Evolutionary conservation across 2,113 vertebrate species (phyloP), one percentile per base, ranked within the genome.

Genomic region (Scomber japonicus): DNA sequence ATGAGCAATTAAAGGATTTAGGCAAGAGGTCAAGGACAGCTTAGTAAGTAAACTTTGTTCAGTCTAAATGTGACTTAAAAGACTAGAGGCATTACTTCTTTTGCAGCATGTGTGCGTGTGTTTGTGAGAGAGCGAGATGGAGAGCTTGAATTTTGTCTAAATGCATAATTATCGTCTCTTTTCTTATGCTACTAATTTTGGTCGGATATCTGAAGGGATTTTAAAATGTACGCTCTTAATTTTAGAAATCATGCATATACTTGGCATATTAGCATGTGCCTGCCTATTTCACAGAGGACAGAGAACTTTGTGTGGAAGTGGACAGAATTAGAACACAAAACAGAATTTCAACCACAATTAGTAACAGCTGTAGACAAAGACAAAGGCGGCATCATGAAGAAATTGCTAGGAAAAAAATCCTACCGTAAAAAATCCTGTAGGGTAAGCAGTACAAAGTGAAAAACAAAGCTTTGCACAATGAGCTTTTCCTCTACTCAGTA

Each of bases 1-100:
- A 72, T 30, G 59, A 46, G 68, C 80, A 86, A 81, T 87, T 85
- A 86, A 70, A 84, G 74, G 86, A 85, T 89, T 82, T 81, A 88
- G 79, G 77, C 12, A 3, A 54, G 53, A 82, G 60, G 66, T 50
- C 70, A 79, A n/a, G 15, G 51, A 80, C n/a, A 44, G 61, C 57
- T 35, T 51, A 62, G 45, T 9, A 45, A 49, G 48, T 71, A 57
- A 64, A 71, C 53, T 82, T 56, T 61, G 16, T 15, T 67, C 44
- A 51, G 21, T 66, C 21, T 80, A 66, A 83, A 78, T 81, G 64
- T 31, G 64, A 64, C 64, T 69, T 35, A 4, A 67, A 73, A 78
- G 31, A 72, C 30, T 53, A 69, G 51, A 30, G 5, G 56, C 64
- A 60, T 64, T 30, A 48, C 40, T 31, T 1, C 19, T 51, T 31